Percentiles rank a stretch among this genome's conserved stretches.
These are phyloP conservation scores for Cataglyphis albicans DNA, from an alignment of 2,888 invertebrate genomes.

Conservation along the genomic window DNA sequence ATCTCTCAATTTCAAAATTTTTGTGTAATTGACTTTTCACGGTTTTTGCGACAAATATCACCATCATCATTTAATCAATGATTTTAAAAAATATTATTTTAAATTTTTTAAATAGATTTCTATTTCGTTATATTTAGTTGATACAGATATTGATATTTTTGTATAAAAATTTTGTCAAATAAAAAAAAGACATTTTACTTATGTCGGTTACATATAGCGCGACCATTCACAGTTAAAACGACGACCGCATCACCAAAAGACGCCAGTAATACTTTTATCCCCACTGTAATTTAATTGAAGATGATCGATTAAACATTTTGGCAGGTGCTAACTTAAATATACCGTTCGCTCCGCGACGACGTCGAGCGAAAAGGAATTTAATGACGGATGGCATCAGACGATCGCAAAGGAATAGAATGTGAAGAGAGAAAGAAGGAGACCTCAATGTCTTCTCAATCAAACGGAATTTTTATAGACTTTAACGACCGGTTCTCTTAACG, in stretches of 20 bases:
- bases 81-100: neutral
- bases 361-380: slow-evolving; percentile 66
- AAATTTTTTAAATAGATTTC: neutral
- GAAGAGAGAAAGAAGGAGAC: slow-evolving; percentile 58
- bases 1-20: neutral
- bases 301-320: slow-evolving; percentile 68
- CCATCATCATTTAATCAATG: neutral
- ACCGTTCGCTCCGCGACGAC: slow-evolving; percentile 45
- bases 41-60: neutral
- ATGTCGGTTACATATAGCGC: neutral
- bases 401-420: slow-evolving; percentile 52
- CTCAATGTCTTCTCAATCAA: slow-evolving; percentile 67
- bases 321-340: slow-evolving; percentile 43
- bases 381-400: slow-evolving; percentile 49
- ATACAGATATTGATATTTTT: neutral
- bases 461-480: slow-evolving; percentile 73
- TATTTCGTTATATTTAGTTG: neutral
- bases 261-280: neutral
- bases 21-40: neutral
- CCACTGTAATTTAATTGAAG: slow-evolving; percentile 48
- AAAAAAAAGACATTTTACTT: neutral
- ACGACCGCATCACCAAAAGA: neutral
- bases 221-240: neutral
- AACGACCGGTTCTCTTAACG: slow-evolving; percentile 61
- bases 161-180: neutral